Evolutionary conservation across 2,113 vertebrate species (phyloP).

Genomic region (Hiodon alosoides): DNA sequence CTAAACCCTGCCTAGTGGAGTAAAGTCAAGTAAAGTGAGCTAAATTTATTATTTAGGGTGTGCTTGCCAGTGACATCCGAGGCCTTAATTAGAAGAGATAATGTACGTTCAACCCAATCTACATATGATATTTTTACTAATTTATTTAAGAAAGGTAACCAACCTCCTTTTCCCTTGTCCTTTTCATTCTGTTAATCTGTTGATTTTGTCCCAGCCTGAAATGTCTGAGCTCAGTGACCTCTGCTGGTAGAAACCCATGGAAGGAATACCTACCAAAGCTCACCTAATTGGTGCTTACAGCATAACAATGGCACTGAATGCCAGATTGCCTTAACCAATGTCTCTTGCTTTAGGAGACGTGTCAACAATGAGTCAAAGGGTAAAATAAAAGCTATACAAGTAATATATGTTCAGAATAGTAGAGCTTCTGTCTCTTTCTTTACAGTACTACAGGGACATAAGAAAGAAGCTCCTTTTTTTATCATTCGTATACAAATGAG

Average conservation of each 20-base stretch:
- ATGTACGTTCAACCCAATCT: neutral
- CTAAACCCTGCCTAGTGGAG: neutral
- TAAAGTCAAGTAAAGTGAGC: neutral
- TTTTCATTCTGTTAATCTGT: neutral
- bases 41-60: neutral
- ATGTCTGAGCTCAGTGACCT: slow-evolving; percentile 27
- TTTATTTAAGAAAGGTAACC: neutral
- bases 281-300: slow-evolving; percentile 20
- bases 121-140: neutral
- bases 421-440: neutral
- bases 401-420: neutral
- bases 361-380: neutral
- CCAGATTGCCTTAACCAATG: slow-evolving; percentile 38
- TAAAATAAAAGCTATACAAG: neutral
- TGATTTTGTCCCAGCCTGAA: slow-evolving; percentile 12
- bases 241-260: slow-evolving; percentile 26
- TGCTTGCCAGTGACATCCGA: neutral
- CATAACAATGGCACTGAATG: slow-evolving; percentile 34
- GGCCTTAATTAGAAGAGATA: slow-evolving; percentile 9
- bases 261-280: slow-evolving; percentile 22
- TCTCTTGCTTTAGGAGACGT: neutral
- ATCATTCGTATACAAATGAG: too few species aligned
- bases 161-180: neutral
- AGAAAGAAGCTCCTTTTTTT: too few species aligned
- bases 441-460: too few species aligned